These are phyloP conservation scores for Dufourea novaeangliae DNA, from an alignment of 1,140 invertebrate genomes.

Conservation along the genomic window DNA sequence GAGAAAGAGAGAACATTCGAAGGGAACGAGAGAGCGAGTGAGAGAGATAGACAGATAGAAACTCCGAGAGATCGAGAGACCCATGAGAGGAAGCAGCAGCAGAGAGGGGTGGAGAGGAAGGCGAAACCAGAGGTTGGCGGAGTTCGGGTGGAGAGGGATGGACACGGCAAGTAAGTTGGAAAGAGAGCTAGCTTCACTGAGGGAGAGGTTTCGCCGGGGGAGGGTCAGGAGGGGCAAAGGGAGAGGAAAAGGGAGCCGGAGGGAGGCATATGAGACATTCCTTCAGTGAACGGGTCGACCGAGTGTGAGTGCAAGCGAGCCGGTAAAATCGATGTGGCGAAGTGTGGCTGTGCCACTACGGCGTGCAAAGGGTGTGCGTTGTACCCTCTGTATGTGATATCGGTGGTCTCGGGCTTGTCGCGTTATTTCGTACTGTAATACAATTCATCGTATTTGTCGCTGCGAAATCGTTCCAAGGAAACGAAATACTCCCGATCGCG, in stretches of 20 bases:
- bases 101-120: slow-evolving; percentile 5
- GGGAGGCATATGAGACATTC: slow-evolving; percentile 74
- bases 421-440: slow-evolving; percentile 46
- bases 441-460: slow-evolving; percentile 2
- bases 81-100: slow-evolving; percentile 30
- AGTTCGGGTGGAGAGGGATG: slow-evolving; percentile 56
- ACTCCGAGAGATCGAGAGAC: slow-evolving; percentile 42
- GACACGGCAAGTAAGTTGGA: slow-evolving; percentile 54
- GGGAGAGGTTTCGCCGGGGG: slow-evolving; percentile 56
- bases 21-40: slow-evolving; percentile 26
- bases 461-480: not conserved
- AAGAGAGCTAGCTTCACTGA: slow-evolving; percentile 58
- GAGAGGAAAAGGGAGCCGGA: slow-evolving; percentile 59
- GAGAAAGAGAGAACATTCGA: slow-evolving; percentile 39
- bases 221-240: slow-evolving; percentile 32
- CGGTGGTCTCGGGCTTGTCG: slow-evolving; percentile 58
- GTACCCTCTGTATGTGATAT: slow-evolving; percentile 55
- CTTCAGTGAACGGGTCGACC: slow-evolving; percentile 71
- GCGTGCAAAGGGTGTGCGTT: slow-evolving; percentile 66
- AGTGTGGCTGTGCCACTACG: slow-evolving; percentile 72
- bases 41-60: slow-evolving; percentile 21
- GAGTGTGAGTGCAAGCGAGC: slow-evolving; percentile 73
- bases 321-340: slow-evolving; percentile 79
- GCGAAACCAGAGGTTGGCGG: slow-evolving; percentile 55
- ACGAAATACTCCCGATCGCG: not conserved